These are phyloP conservation scores for Echiichthys vipera DNA, from an alignment of 2,797 vertebrate genomes.

Conservation along the genomic window DNA sequence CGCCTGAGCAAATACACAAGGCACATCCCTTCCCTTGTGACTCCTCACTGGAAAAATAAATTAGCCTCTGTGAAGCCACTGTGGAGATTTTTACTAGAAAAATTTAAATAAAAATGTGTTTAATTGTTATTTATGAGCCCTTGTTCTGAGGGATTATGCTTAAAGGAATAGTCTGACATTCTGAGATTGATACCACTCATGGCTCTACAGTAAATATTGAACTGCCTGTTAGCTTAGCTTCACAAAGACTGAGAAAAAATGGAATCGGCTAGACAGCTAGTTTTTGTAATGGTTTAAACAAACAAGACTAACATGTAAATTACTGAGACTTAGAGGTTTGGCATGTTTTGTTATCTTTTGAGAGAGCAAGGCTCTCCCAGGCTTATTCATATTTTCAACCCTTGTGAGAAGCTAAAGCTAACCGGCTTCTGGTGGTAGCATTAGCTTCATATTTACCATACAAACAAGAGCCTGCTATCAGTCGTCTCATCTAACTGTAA, in stretches of 20 bases:
- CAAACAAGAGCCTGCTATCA: background rate
- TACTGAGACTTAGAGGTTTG: background rate
- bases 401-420: constrained; percentile 8
- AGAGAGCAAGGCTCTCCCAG: background rate
- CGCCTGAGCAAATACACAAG: constrained; percentile 25
- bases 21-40: constrained; percentile 15
- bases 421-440: background rate
- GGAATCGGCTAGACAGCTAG: background rate
- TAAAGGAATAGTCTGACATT: background rate
- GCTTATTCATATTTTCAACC: background rate
- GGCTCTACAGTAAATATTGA: background rate
- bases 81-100: background rate
- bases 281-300: background rate
- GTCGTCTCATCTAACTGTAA: background rate
- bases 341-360: background rate
- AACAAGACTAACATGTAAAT: background rate
- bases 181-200: background rate
- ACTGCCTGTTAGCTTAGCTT: background rate
- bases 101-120: constrained; percentile 1
- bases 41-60: background rate
- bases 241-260: background rate
- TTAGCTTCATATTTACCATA: background rate
- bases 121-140: background rate
- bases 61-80: background rate
- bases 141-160: background rate